phyloP scores from a whole-genome alignment of 2,888 invertebrate species.

The Syritta pipiens region DNA sequence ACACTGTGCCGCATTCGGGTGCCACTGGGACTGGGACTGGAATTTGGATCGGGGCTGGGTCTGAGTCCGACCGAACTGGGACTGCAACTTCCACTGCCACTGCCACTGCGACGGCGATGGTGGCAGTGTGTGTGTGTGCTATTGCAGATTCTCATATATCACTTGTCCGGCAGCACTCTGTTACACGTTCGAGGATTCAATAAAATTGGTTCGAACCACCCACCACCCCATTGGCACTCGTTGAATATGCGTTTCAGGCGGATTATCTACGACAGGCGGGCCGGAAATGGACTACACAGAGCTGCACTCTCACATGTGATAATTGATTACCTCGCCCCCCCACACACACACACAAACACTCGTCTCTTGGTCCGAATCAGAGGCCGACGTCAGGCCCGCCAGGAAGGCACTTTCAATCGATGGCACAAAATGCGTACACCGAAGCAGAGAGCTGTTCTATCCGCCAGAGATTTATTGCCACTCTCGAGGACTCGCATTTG shows the following conservation, averaged over 20 bases:
- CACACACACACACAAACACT: neutral
- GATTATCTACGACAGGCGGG: conserved; percentile 45
- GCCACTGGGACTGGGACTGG: conserved; percentile 14
- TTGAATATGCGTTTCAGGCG: conserved; percentile 54
- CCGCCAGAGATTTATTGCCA: conserved; percentile 60
- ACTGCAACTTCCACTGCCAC: neutral
- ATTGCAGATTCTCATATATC: conserved; percentile 68
- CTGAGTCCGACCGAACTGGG: neutral
- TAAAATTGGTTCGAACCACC: conserved; percentile 34
- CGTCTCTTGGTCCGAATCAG: conserved; percentile 25
- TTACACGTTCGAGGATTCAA: conserved; percentile 66
- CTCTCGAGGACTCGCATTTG: conserved; percentile 59
- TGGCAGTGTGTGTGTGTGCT: conserved; percentile 15
- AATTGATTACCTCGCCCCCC: conserved; percentile 54
- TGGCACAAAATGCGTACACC: conserved; percentile 56
- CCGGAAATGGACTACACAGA: conserved; percentile 46
- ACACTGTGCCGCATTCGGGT: conserved; percentile 46
- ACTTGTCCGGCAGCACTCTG: conserved; percentile 56
- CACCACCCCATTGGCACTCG: conserved; percentile 50
- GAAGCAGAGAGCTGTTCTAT: conserved; percentile 15
- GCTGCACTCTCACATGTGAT: conserved; percentile 55
- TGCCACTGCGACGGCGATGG: conserved; percentile 12
- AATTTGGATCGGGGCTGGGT: neutral
- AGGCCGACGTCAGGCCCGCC: conserved; percentile 35
- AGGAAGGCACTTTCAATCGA: conserved; percentile 49